These are phyloP conservation scores for Drosophila crucigera DNA, from an alignment of 2,888 invertebrate species.

Conservation along the genomic window DNA sequence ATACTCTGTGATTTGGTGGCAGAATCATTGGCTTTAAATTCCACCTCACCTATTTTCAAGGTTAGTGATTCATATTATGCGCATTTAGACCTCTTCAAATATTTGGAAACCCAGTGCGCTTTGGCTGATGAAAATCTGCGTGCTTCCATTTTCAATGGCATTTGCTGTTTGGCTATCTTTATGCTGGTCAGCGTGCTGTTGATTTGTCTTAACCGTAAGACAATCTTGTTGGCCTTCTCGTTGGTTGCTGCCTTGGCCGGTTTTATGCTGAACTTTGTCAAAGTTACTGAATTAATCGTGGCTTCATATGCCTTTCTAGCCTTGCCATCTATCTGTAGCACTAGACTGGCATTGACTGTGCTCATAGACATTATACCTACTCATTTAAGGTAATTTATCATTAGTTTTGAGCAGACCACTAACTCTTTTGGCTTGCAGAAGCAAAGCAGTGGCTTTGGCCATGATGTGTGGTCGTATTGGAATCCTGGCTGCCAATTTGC, in stretches of 20 bases:
- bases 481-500: conserved; percentile 11
- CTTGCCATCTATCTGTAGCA: conserved; percentile 26
- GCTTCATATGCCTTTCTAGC: conserved; percentile 1
- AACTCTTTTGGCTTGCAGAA: conserved; percentile 10
- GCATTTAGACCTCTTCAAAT: not conserved
- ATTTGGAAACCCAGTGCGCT: conserved; percentile 11
- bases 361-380: conserved; percentile 43
- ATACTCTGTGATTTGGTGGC: conserved; percentile 33
- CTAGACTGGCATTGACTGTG: conserved; percentile 20
- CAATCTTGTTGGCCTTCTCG: conserved; percentile 7
- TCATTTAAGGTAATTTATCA: conserved; percentile 29
- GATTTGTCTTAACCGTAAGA: conserved; percentile 18
- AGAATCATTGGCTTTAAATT: not conserved
- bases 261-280: conserved; percentile 23
- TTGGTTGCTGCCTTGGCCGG: conserved; percentile 1
- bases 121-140: not conserved
- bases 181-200: conserved; percentile 24
- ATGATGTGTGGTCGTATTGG: conserved; percentile 39
- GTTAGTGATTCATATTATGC: not conserved
- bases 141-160: conserved; percentile 15
- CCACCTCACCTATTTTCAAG: rapidly evolving
- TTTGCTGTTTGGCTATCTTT: conserved; percentile 12
- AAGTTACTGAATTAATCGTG: not conserved
- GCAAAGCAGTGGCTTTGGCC: conserved; percentile 33
- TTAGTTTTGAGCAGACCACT: too few species aligned